phyloP scores from a whole-genome alignment of 2,888 invertebrate species.

The Ectemnius lituratus region DNA sequence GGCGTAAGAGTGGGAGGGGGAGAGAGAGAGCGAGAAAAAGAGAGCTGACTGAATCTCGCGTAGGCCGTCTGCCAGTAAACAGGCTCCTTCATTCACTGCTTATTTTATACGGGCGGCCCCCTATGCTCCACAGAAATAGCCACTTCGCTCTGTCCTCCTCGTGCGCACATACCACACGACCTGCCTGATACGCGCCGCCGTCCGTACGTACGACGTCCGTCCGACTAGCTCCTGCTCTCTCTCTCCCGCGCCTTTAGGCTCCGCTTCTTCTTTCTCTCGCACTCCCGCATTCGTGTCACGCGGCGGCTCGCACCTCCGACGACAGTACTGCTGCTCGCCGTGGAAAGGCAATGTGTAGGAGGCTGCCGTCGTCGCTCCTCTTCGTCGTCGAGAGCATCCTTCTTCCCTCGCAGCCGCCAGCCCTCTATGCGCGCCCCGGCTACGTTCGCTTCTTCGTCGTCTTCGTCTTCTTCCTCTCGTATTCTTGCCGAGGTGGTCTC shows the following conservation, averaged over 20 bases:
- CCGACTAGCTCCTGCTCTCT: constrained; percentile 31
- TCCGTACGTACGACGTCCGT: constrained; percentile 3
- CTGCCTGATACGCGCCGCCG: constrained; percentile 43
- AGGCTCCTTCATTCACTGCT: constrained; percentile 77
- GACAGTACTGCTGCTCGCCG: constrained; percentile 58
- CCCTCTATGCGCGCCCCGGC: constrained; percentile 1
- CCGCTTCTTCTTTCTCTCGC: constrained; percentile 65
- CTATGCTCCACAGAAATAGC: constrained; percentile 76
- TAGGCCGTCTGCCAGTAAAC: constrained; percentile 76
- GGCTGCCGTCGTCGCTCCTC: constrained; percentile 38
- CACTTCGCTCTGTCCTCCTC: constrained; percentile 65
- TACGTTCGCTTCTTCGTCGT: background rate
- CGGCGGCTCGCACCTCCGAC: constrained; percentile 62
- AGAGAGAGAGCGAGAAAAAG: constrained; percentile 63
- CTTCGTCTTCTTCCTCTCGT: constrained; percentile 7
- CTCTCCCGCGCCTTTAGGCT: constrained; percentile 32
- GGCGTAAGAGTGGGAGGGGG: constrained; percentile 42
- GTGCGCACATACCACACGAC: constrained; percentile 40
- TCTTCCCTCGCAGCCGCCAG: constrained; percentile 28
- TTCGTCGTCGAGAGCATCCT: constrained; percentile 55
- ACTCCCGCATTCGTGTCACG: constrained; percentile 69
- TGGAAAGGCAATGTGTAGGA: constrained; percentile 54
- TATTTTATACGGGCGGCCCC: constrained; percentile 74
- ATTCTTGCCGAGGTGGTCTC: background rate
- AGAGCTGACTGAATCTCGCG: constrained; percentile 70